phyloP scores from a whole-genome alignment of 2,888 invertebrate genomes.

The Melitaea athalia region DNA sequence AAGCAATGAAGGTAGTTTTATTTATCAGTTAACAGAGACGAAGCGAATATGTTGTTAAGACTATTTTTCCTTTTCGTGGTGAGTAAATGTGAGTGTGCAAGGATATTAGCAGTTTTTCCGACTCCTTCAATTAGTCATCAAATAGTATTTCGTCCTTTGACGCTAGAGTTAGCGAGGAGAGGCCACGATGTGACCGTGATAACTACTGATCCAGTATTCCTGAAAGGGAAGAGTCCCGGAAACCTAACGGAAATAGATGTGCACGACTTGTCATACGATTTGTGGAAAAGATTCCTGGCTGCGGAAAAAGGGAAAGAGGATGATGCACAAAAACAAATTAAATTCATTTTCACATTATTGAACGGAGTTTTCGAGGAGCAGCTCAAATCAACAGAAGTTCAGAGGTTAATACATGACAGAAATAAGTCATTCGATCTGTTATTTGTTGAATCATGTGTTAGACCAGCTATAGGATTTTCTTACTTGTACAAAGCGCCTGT shows the following conservation, averaged over 20 bases:
- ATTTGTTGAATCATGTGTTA: constrained; percentile 45
- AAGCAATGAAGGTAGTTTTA: neutral
- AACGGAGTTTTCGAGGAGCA: constrained; percentile 31
- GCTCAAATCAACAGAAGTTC: constrained; percentile 25
- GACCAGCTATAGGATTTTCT: constrained; percentile 41
- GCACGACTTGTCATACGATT: constrained; percentile 49
- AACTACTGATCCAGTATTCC: constrained; percentile 49
- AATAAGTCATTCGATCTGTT: constrained; percentile 48
- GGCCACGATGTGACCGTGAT: constrained; percentile 50
- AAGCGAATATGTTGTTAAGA: neutral
- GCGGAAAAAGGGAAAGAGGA: constrained; percentile 9
- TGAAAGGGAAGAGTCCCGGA: constrained; percentile 43
- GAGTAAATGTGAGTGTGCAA: constrained; percentile 39
- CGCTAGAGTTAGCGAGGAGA: constrained; percentile 47
- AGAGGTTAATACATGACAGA: constrained; percentile 26
- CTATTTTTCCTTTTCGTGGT: neutral
- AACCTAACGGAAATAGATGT: constrained; percentile 56
- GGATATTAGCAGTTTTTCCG: constrained; percentile 49
- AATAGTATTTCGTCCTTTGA: constrained; percentile 48
- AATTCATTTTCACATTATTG: constrained; percentile 16
- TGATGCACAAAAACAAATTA: constrained; percentile 5
- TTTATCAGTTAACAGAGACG: constrained; percentile 2
- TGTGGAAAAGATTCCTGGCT: constrained; percentile 11
- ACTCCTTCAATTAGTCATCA: constrained; percentile 53
- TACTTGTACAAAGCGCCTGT: constrained; percentile 49